phyloP scores from a whole-genome alignment of 2,888 invertebrate genomes.

The Congeria kusceri region DNA sequence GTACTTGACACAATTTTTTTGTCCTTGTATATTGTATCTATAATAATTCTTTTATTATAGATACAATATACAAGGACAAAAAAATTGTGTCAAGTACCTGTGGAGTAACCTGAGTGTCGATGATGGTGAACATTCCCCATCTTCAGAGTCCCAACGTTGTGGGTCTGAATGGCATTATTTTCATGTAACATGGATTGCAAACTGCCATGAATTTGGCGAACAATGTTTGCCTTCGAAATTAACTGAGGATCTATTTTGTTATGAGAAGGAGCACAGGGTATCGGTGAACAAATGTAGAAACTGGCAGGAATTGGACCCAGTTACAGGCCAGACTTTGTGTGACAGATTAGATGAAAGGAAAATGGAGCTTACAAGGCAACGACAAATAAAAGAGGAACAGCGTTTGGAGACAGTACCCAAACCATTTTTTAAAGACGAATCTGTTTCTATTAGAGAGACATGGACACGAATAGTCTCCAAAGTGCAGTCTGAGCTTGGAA shows the following conservation, averaged over 20 bases:
- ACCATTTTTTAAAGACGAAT: conserved; percentile 69
- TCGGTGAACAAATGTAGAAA: conserved; percentile 78
- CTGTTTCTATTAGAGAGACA: conserved; percentile 44
- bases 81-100: too few species aligned
- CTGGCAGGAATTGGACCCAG: conserved; percentile 73
- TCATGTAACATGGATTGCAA: conserved; percentile 69
- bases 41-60: too few species aligned
- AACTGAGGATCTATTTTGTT: conserved; percentile 61
- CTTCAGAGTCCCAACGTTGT: too few species aligned
- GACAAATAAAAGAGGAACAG: conserved; percentile 33
- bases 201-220: conserved; percentile 74
- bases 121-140: neutral
- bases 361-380: conserved; percentile 49
- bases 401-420: conserved; percentile 43
- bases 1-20: too few species aligned
- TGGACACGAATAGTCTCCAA: conserved; percentile 72
- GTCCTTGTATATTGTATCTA: too few species aligned
- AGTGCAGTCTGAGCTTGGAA: conserved; percentile 76
- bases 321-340: conserved; percentile 70
- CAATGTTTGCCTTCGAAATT: conserved; percentile 70
- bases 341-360: conserved; percentile 57
- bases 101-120: too few species aligned
- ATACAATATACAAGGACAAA: too few species aligned
- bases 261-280: conserved; percentile 33
- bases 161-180: conserved; percentile 72